phyloP scores from a whole-genome alignment of 2,113 vertebrate genomes.

The Mobula birostris region DNA sequence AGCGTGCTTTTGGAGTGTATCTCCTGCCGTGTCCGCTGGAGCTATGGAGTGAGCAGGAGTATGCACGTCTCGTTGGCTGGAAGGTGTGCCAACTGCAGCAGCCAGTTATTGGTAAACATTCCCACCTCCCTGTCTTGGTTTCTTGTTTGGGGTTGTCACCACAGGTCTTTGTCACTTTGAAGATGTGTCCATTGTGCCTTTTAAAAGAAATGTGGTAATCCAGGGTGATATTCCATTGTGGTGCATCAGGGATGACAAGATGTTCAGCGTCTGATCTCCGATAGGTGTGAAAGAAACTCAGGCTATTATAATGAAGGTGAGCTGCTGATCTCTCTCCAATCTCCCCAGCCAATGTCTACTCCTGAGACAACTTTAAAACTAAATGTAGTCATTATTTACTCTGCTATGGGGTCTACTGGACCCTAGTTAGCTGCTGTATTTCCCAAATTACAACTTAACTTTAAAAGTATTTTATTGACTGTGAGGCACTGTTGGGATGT shows the following conservation, averaged over 20 bases:
- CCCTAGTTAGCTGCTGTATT: neutral
- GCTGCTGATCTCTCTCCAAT: neutral
- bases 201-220: neutral
- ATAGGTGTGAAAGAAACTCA: neutral
- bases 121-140: neutral
- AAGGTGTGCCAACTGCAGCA: conserved; percentile 51
- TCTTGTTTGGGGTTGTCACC: neutral
- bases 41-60: conserved; percentile 43
- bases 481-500: neutral
- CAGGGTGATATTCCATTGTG: neutral
- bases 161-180: neutral
- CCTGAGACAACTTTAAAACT: neutral
- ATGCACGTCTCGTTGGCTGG: conserved; percentile 49
- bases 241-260: neutral
- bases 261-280: neutral
- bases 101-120: conserved; percentile 38
- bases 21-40: conserved; percentile 50
- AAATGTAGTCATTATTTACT: neutral
- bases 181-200: neutral
- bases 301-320: neutral
- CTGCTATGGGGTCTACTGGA: neutral
- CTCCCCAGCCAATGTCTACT: neutral
- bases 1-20: conserved; percentile 54
- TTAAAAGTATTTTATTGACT: neutral
- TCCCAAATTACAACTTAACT: neutral